Base-by-base conservation (phyloP, 1,140 invertebrate genomes). In the Trypoxylus dichotomus region DNA sequence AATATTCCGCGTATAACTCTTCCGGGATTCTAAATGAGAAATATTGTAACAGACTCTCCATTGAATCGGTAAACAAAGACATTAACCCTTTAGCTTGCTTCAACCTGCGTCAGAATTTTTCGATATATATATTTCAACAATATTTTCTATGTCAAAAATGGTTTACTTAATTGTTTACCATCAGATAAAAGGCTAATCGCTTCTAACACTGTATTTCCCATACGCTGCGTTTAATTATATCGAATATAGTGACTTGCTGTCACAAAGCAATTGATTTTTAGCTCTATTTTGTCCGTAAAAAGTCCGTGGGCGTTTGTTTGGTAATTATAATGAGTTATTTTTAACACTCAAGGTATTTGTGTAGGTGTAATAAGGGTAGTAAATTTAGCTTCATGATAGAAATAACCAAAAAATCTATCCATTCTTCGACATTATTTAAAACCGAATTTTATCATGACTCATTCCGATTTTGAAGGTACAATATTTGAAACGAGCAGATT, bases 361-460 rank as follows among this genome's bases (percentile, higher is more conserved):
- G 25, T 1, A 27, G 15, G 13, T 29, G 15, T 72, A 21, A 19
- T 29, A 37, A 29, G 25, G 25, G 24, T 25, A 32, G 19, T 60
- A 76, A 76, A 25, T 76, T 76, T 43, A 47, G 6, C 43, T 27
- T 19, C 32, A 15, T 76, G 54, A 25, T 27, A 25, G 24, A 76
- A 15, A 60, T 76, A 76, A 60, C 47, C 47, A 54, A 15, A 54
- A 54, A 54, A 54, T 54, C 2, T n/a, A 15, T 6, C 47, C 47
- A 54, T 54, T 37, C 32, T 8, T 37, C 5, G 10, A 37, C 58
- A 11, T 21, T 6, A 7, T 7, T 63, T 37, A 37, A n/a, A n/a
- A n/a, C n/a, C n/a, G n/a, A n/a, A n/a, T n/a, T n/a, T n/a, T n/a
- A n/a, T n/a, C n/a, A n/a, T n/a, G n/a, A n/a, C n/a, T n/a, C n/a